Conservation (phyloP, 2,113 vertebrate genomes). For the Gallinago undulata region DNA sequence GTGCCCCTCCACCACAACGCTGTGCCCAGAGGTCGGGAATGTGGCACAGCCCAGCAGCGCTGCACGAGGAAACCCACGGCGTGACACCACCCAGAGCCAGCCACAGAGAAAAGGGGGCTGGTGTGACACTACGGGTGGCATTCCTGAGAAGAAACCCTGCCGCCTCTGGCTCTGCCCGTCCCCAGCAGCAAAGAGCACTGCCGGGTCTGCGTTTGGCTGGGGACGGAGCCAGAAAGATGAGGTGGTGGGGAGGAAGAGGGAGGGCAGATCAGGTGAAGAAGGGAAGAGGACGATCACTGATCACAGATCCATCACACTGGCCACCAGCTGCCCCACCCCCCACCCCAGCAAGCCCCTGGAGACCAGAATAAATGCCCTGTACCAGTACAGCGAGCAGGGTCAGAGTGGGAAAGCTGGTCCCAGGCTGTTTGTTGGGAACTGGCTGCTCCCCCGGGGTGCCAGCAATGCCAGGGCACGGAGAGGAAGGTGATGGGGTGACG, state of each 20-base stretch:
- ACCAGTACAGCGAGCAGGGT: rapidly evolving
- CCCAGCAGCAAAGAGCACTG: background rate
- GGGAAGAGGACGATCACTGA: background rate
- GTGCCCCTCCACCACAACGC: rapidly evolving
- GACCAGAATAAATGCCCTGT: background rate
- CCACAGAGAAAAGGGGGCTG: background rate
- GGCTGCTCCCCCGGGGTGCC: background rate
- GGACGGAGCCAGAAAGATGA: background rate
- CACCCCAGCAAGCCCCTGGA: background rate
- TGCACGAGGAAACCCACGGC: background rate
- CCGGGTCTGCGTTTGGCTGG: background rate
- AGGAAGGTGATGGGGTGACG: rapidly evolving
- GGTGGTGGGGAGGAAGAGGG: background rate
- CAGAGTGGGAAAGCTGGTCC: background rate
- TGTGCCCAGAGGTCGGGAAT: rapidly evolving
- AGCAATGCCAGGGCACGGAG: background rate
- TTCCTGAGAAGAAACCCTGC: background rate
- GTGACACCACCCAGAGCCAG: rapidly evolving
- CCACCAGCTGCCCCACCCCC: background rate
- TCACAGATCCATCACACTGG: rapidly evolving
- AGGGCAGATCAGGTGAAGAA: background rate
- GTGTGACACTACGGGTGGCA: background rate
- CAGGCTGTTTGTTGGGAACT: background rate
- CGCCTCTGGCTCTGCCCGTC: too few relatives aligned
- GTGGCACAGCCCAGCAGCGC: background rate